Percentiles rank a stretch among this genome's conserved stretches.
These are phyloP conservation scores for Gallinago undulata DNA, from an alignment of 2,113 vertebrate species.

Conservation along the genomic window DNA sequence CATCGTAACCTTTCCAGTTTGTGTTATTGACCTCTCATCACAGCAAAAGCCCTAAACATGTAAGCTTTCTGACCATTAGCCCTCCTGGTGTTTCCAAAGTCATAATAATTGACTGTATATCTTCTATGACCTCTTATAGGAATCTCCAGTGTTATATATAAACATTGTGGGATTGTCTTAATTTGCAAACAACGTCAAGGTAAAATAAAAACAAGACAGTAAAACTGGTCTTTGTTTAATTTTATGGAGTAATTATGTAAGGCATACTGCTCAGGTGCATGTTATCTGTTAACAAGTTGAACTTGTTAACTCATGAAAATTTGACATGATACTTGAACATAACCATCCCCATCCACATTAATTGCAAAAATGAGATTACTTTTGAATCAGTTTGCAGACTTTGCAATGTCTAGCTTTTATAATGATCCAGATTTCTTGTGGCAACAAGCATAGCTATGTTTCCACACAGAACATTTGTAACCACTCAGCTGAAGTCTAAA, in stretches of 20 bases:
- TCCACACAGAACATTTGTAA: not conserved
- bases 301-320: not conserved
- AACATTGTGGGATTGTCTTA: not conserved
- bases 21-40: not conserved
- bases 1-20: not conserved
- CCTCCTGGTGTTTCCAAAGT: not conserved
- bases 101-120: not conserved
- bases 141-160: not conserved
- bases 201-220: not conserved
- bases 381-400: not conserved
- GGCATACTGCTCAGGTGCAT: not conserved
- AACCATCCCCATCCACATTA: not conserved
- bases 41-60: not conserved
- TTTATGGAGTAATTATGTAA: not conserved
- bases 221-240: accelerated
- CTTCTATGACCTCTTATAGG: not conserved
- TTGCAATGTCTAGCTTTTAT: not conserved
- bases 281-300: not conserved
- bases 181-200: not conserved
- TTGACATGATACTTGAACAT: not conserved
- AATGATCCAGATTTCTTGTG: not conserved
- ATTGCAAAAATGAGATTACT: not conserved
- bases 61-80: not conserved
- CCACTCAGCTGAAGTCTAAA: not conserved
- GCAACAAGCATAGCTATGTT: not conserved